phyloP scores from a whole-genome alignment of 2,797 vertebrate species.

The Girardinus metallicus region DNA sequence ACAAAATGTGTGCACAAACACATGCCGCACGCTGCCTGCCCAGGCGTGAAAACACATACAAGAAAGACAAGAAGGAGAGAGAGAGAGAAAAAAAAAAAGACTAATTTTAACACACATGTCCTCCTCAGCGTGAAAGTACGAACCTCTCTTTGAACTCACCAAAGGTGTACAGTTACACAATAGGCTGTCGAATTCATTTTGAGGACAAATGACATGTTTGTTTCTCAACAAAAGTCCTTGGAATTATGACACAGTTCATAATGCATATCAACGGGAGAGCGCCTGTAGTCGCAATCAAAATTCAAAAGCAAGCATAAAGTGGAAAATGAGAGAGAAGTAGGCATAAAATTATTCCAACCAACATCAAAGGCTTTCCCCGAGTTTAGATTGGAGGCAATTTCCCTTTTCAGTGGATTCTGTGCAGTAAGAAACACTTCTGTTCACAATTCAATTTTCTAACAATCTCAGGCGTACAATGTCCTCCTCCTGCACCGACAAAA shows the following conservation, averaged over 20 bases:
- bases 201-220: conserved; percentile 67
- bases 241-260: conserved; percentile 72
- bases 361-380: conserved; percentile 77
- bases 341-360: conserved; percentile 75
- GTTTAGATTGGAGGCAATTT: conserved; percentile 73
- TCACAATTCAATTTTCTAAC: conserved; percentile 66
- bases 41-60: conserved; percentile 50
- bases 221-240: conserved; percentile 69
- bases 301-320: conserved; percentile 75
- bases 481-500: conserved; percentile 42
- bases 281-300: conserved; percentile 74
- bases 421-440: conserved; percentile 56
- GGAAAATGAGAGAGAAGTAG: conserved; percentile 71
- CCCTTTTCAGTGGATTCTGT: conserved; percentile 63
- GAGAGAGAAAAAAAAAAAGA: neutral
- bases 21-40: conserved; percentile 22
- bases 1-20: conserved; percentile 31
- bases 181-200: conserved; percentile 50
- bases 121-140: neutral
- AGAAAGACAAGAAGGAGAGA: conserved; percentile 7
- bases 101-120: neutral
- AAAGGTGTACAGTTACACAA: conserved; percentile 43
- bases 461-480: conserved; percentile 43
- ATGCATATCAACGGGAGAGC: conserved; percentile 69
- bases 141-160: conserved; percentile 34